phyloP scores from a whole-genome alignment of 2,888 invertebrate species.

The Drosophila acutilabella region DNA sequence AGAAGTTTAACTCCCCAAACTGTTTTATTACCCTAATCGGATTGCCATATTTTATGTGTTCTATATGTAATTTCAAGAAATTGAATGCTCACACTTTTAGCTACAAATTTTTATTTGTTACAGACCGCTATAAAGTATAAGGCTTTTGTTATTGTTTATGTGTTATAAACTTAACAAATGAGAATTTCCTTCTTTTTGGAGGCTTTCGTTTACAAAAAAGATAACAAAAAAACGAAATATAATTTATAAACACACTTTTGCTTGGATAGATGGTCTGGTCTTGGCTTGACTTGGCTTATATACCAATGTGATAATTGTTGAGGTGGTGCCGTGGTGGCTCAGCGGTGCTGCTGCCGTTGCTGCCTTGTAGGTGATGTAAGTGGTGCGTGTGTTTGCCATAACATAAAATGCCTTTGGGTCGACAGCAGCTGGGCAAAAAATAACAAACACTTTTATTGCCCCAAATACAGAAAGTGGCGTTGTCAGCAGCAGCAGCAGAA shows the following conservation, averaged over 20 bases:
- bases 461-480: constrained; percentile 63
- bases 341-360: constrained; percentile 15
- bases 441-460: constrained; percentile 67
- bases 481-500: constrained; percentile 67
- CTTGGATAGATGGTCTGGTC: not conserved
- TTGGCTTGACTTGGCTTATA: constrained; percentile 3
- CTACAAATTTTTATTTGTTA: not conserved
- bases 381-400: constrained; percentile 64
- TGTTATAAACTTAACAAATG: not conserved
- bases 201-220: not conserved
- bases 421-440: constrained; percentile 29
- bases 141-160: not conserved
- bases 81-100: not conserved
- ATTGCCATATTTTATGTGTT: no score
- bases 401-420: constrained; percentile 62
- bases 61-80: no score
- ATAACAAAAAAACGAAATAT: constrained; percentile 3
- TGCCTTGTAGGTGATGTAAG: constrained; percentile 24
- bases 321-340: constrained; percentile 6
- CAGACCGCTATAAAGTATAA: not conserved
- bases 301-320: constrained; percentile 61
- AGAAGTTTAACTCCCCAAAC: no score
- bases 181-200: not conserved
- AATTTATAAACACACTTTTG: not conserved
- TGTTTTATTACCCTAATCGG: no score